These are phyloP conservation scores for Hoplodrina blanda DNA, from an alignment of 2,888 invertebrate species.

Conservation along the genomic window DNA sequence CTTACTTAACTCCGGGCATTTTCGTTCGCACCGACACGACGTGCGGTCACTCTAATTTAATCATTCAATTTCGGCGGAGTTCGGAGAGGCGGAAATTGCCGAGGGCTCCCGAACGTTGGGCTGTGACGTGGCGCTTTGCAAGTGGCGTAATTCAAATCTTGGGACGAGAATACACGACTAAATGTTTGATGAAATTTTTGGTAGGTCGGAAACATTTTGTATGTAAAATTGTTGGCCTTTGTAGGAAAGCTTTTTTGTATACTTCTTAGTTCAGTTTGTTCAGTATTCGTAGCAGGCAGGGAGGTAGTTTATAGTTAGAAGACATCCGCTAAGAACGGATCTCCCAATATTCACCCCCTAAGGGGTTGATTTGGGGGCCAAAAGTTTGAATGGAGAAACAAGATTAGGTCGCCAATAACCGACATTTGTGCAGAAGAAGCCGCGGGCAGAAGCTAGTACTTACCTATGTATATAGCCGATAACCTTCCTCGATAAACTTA, in stretches of 20 bases:
- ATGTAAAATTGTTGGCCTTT: neutral
- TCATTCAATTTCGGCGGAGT: slow-evolving; percentile 58
- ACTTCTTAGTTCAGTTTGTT: neutral
- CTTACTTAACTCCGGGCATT: slow-evolving; percentile 34
- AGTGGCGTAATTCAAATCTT: slow-evolving; percentile 30
- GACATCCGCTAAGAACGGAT: no score
- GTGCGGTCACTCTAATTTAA: slow-evolving; percentile 59
- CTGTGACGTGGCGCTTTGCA: slow-evolving; percentile 28
- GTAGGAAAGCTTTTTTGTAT: neutral
- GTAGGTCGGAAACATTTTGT: neutral
- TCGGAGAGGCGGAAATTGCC: slow-evolving; percentile 45
- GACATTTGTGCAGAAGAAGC: no score
- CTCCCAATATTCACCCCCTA: no score
- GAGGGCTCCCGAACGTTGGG: slow-evolving; percentile 40
- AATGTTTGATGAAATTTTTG: slow-evolving; percentile 15
- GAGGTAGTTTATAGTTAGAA: no score
- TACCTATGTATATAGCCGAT: no score
- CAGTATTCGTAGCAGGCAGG: no score
- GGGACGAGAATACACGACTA: neutral
- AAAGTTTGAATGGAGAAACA: no score
- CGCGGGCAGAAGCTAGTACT: no score
- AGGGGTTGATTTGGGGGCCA: no score
- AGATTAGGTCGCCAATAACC: no score
- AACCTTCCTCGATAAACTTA: no score
- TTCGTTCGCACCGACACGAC: neutral